These are phyloP conservation scores for Mormyrops boulengeri DNA, from an alignment of 2,797 vertebrate genomes.

Conservation along the genomic window DNA sequence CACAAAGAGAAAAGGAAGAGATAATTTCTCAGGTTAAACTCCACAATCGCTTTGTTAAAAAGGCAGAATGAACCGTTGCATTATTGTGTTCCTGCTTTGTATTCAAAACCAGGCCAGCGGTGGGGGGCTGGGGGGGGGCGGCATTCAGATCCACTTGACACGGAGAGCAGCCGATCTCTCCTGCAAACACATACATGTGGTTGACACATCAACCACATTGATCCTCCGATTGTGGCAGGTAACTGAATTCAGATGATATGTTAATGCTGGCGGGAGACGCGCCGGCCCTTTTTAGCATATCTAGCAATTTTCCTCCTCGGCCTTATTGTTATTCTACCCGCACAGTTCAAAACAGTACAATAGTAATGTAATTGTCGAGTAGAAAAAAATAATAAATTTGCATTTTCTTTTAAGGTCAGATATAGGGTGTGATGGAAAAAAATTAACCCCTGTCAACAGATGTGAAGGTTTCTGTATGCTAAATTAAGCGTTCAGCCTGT, in stretches of 20 bases:
- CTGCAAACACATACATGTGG: constrained; percentile 48
- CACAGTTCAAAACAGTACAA: constrained; percentile 29
- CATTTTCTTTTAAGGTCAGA: constrained; percentile 31
- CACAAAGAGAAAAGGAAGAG: constrained; percentile 44
- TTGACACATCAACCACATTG: constrained; percentile 53
- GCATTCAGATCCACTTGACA: constrained; percentile 42
- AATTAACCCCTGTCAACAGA: constrained; percentile 10
- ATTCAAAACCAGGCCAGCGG: constrained; percentile 50
- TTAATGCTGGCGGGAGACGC: constrained; percentile 47
- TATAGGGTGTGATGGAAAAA: constrained; percentile 27
- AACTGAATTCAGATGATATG: constrained; percentile 70
- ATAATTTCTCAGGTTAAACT: constrained; percentile 63
- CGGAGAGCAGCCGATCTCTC: constrained; percentile 55
- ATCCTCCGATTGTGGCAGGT: constrained; percentile 59
- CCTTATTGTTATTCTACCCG: constrained; percentile 53
- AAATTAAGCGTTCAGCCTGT: constrained; percentile 3
- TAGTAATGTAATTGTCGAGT: constrained; percentile 41
- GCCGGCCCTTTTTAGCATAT: constrained; percentile 47
- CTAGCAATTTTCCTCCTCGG: constrained; percentile 44
- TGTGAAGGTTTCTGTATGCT: constrained; percentile 4
- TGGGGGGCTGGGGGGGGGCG: background rate
- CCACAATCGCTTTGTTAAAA: constrained; percentile 60
- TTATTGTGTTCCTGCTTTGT: constrained; percentile 47
- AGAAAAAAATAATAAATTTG: background rate
- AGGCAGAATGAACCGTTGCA: constrained; percentile 52